These are phyloP conservation scores for Lasius platythorax DNA, from an alignment of 2,888 invertebrate species.

Conservation along the genomic window DNA sequence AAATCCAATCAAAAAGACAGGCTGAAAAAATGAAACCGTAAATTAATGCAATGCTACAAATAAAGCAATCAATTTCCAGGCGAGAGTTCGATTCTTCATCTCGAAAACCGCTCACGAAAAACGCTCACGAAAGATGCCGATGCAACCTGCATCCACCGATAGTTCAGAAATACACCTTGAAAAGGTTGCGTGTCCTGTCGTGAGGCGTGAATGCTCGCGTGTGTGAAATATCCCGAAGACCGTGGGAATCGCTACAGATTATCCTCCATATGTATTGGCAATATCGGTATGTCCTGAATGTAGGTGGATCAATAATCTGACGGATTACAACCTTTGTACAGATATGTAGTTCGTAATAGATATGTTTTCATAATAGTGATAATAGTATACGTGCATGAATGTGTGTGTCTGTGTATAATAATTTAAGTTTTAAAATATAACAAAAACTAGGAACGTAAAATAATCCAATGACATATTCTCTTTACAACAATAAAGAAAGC, in stretches of 20 bases:
- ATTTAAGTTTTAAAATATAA: not conserved
- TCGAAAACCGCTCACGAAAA: slow-evolving; percentile 4
- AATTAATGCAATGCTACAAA: not conserved
- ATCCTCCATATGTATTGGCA: slow-evolving; percentile 21
- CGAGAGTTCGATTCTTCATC: not conserved
- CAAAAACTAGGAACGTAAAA: not conserved
- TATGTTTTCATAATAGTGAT: not conserved
- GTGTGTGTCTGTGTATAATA: no score
- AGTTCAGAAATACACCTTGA: slow-evolving; percentile 58
- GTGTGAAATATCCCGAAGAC: slow-evolving; percentile 67
- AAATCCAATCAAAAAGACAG: not conserved
- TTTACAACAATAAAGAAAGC: not conserved
- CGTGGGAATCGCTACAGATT: slow-evolving; percentile 67
- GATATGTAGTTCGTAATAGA: not conserved
- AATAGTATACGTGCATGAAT: no score
- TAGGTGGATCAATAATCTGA: slow-evolving; percentile 29
- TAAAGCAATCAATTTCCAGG: not conserved
- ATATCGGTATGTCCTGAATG: slow-evolving; percentile 13
- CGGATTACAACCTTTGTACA: slow-evolving; percentile 11
- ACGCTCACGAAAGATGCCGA: slow-evolving; percentile 15
- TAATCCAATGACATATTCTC: not conserved
- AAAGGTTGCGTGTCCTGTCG: slow-evolving; percentile 63
- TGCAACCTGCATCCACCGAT: slow-evolving; percentile 53
- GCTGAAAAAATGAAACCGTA: slow-evolving; percentile 1
- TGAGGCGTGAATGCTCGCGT: slow-evolving; percentile 63